Percentiles rank a stretch among this genome's conserved stretches.
Evolutionary conservation across 2,888 invertebrate genomes (phyloP).

Genomic region (Altica lythri): DNA sequence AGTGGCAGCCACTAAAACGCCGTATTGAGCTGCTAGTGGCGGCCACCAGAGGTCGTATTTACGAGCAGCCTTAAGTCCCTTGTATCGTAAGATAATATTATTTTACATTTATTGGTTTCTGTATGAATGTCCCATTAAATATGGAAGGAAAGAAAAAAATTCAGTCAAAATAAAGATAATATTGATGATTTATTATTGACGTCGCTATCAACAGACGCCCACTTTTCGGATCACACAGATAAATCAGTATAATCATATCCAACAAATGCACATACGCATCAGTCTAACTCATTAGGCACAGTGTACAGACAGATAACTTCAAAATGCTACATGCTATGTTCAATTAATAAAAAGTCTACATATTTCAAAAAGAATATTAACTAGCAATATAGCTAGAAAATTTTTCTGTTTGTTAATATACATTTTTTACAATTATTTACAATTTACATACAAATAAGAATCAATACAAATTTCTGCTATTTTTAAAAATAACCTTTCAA

Average conservation of each 20-base stretch:
- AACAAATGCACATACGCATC: conserved; percentile 44
- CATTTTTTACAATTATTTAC: conserved; percentile 25
- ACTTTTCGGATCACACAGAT: conserved; percentile 54
- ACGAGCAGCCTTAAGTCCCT: too few relatives aligned
- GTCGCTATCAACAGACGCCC: conserved; percentile 56
- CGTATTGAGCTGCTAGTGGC: too few relatives aligned
- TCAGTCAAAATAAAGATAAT: conserved; percentile 20
- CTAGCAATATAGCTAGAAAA: conserved; percentile 2
- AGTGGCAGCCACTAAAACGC: too few relatives aligned
- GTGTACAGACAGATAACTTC: conserved; percentile 49
- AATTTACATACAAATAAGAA: conserved; percentile 17
- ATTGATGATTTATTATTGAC: conserved; percentile 53
- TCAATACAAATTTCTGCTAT: too few relatives aligned
- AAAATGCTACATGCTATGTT: conserved; percentile 51
- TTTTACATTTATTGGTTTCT: too few relatives aligned
- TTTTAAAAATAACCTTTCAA: too few relatives aligned
- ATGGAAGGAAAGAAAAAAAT: conserved; percentile 3
- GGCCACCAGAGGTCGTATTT: too few relatives aligned
- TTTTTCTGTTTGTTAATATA: conserved; percentile 7
- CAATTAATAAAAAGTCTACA: conserved; percentile 32
- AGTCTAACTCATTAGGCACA: conserved; percentile 56
- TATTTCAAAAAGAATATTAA: conserved; percentile 15
- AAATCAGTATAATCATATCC: conserved; percentile 39
- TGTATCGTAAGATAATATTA: too few relatives aligned
- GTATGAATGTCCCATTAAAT: neutral